Percentiles rank a stretch among this genome's conserved stretches.
Evolutionary conservation across 2,113 vertebrate species (phyloP).

Genomic region (Tragelaphus buxtoni): DNA sequence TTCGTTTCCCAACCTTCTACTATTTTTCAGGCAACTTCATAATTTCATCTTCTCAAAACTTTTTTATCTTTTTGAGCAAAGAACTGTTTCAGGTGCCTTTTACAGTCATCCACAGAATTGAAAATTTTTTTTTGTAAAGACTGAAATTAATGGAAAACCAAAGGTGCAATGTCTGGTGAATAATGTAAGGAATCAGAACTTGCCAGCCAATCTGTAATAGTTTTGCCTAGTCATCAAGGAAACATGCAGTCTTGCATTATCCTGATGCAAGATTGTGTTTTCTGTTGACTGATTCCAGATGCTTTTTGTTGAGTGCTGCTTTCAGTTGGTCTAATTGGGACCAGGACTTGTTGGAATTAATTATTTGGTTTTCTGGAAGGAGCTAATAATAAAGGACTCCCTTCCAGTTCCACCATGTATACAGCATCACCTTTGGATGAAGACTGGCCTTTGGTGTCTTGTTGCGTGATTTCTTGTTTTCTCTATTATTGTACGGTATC

Average conservation of each 20-base stretch:
- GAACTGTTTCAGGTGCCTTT: not conserved
- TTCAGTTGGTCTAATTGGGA: not conserved
- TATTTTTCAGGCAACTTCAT: not conserved
- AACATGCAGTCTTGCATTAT: not conserved
- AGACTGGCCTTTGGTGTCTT: not conserved
- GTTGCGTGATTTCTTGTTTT: not conserved
- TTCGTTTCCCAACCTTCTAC: not conserved
- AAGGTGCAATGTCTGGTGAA: not conserved
- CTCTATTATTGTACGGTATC: not conserved
- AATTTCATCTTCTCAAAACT: not conserved
- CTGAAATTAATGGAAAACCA: not conserved
- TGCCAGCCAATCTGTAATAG: not conserved
- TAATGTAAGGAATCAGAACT: not conserved
- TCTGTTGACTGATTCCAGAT: not conserved
- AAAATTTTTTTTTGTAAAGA: not conserved
- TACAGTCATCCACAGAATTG: not conserved
- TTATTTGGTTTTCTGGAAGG: not conserved
- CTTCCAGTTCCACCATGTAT: not conserved
- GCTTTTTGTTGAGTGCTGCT: not conserved
- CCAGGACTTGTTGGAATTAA: not conserved
- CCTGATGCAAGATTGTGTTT: not conserved
- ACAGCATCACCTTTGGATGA: not conserved
- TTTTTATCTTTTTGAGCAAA: not conserved
- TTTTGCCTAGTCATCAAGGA: not conserved
- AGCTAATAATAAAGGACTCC: not conserved